Evolutionary conservation across 2,113 vertebrate genomes (phyloP), one percentile per base, ranked within the genome.

Genomic region (Takifugu bimaculatus): DNA sequence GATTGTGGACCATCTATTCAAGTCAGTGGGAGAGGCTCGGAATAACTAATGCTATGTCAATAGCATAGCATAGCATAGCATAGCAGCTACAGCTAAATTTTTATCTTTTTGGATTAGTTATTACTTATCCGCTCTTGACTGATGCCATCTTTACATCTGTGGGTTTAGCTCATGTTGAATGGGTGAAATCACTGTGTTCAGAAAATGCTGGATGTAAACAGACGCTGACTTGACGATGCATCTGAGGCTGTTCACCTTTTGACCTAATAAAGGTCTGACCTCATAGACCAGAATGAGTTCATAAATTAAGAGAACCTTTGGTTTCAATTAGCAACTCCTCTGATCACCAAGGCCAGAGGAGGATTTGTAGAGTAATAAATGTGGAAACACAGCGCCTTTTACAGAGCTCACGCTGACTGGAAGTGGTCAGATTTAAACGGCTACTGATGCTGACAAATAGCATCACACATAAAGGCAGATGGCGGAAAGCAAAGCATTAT

Each of bases 201-300:
- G 3, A 25, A 35, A 58, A 26, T 1, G 12, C 55, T 51, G 14
- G 2, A 50, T 58, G 15, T 44, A 50, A 70, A 53, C 14, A 7
- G 43, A 53, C 49, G 25, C 27, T 10, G 55, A 57, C 59, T 68
- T 20, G 13, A 15, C 25, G 58, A 56, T 80, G 75, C 59, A 62
- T 6, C 54, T 49, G 51, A 73, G 53, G 52, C 55, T 65, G 59
- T 57, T 53, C 54, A 75, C 58, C 60, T 72, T 28, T 57, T 65
- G 44, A 65, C 78, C 78, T 75, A 63, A 25, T n/a, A 48, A 32
- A 74, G 59, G 53, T 74, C 55, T 70, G 70, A 77, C 71, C 63
- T 70, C 61, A 50, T 50, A 67, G 77, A 70, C 72, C 55, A 61
- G n/a, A 53, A 72, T 65, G 27, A 70, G 81, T 81, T 76, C 75